Percentiles rank a stretch among this genome's conserved stretches.
Conservation (phyloP, 2,113 vertebrate species). For the Mormyrus lacerda region DNA sequence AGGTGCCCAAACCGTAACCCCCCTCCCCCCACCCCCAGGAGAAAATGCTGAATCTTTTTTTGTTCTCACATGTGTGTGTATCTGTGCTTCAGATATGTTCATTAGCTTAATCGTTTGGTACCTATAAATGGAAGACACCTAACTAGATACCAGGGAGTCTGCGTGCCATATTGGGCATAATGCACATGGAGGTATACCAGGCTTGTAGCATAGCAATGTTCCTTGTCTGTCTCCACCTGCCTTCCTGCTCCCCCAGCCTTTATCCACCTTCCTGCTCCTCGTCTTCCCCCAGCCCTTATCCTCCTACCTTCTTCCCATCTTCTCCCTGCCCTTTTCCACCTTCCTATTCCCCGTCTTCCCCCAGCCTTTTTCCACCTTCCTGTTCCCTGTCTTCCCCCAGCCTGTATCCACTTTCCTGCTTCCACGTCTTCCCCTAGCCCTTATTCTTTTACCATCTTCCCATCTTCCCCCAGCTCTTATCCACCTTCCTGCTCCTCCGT, state of each 20-base stretch:
- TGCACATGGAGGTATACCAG: neutral
- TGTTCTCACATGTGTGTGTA: neutral
- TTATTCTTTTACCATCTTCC: too few species aligned
- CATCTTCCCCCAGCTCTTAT: neutral
- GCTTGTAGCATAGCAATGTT: neutral
- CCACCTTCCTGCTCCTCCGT: neutral
- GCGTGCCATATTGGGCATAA: neutral
- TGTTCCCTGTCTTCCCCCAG: neutral
- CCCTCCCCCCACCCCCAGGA: neutral
- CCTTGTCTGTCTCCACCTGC: neutral
- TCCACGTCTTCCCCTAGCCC: neutral
- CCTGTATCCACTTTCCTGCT: neutral
- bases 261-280: too few species aligned
- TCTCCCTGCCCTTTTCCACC: too few species aligned
- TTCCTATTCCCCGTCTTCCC: too few species aligned
- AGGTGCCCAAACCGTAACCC: neutral
- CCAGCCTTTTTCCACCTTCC: neutral
- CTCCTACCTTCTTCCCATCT: too few species aligned
- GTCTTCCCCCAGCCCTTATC: neutral
- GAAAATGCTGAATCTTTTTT: neutral
- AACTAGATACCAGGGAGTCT: neutral
- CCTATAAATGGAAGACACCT: neutral
- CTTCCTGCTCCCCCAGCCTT: neutral
- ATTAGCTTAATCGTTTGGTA: neutral
- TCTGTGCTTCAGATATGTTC: neutral